Evolutionary conservation across 2,113 vertebrate genomes (phyloP), one percentile per base, ranked within the genome.

Genomic region (Carettochelys insculpta): DNA sequence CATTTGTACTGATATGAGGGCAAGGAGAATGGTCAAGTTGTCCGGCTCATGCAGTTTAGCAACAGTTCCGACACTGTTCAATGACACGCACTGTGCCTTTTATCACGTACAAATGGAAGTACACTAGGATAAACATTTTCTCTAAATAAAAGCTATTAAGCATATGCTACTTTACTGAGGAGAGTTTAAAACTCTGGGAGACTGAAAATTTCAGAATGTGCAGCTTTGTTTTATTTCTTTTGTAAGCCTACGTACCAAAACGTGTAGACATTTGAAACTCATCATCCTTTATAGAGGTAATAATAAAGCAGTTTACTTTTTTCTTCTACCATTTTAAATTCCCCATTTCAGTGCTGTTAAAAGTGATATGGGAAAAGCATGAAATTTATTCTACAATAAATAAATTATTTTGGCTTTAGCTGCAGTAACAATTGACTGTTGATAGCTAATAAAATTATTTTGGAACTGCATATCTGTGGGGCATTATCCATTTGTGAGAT

Each of bases 81-180:
- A 8, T 24, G 13, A 13, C 83, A 47, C 6, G 14, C 9, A 19
- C 1, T 61, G 29, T 20, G 13, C 38, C 20, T 38, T 65, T 75
- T 71, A 24, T 7, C 41, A n/a, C 1, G 9, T 22, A 65, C 4
- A 11, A 0, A 6, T 9, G 11, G 82, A 24, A 68, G 38, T 34
- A 5, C 61, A 65, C 56, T 10, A 34, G 12, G 75, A 25, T 65
- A 14, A 89, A 50, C 2, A 6, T 38, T 16, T 65, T 65, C 61
- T n/a, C 34, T 65, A 65, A 38, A 3, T 52, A 79, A 79, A 51
- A 79, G 51, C 22, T 52, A 25, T 51, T 34, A 34, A 2, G 31
- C 58, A n/a, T n/a, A 65, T 8, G n/a, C 11, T 20, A 24, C 12
- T 51, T 5, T 54, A 17, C 0, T 1, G 13, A 0, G 3, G 89